These are phyloP conservation scores for Pycnomerus fuliginosus DNA, from an alignment of 2,888 invertebrate species.

Conservation along the genomic window DNA sequence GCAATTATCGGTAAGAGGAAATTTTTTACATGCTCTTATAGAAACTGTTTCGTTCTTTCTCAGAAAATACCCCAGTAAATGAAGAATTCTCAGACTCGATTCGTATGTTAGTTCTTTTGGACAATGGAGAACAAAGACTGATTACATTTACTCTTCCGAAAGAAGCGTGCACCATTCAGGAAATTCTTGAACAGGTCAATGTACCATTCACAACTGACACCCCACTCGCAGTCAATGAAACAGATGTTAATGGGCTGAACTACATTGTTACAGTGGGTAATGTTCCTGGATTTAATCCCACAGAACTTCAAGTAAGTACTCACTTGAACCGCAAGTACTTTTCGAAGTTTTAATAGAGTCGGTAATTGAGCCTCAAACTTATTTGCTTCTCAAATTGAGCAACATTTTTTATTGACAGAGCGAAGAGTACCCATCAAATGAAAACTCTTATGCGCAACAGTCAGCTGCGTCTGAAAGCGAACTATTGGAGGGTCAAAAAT, in stretches of 20 bases:
- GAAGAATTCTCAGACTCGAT: conserved; percentile 65
- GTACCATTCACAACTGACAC: conserved; percentile 71
- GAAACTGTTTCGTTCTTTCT: conserved; percentile 25
- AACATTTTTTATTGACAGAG: too few relatives aligned
- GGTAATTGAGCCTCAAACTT: neutral
- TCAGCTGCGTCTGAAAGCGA: too few relatives aligned
- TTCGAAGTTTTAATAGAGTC: neutral
- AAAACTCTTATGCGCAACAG: too few relatives aligned
- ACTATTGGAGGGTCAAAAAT: too few relatives aligned
- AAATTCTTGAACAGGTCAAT: conserved; percentile 75
- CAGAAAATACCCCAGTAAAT: conserved; percentile 54
- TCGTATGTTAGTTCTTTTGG: conserved; percentile 76
- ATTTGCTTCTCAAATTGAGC: neutral
- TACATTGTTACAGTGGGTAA: conserved; percentile 74
- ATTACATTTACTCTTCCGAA: conserved; percentile 81
- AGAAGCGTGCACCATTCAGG: conserved; percentile 79
- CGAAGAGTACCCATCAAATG: too few relatives aligned
- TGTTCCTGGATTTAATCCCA: conserved; percentile 23
- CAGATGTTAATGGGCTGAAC: conserved; percentile 73
- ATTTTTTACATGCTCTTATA: neutral
- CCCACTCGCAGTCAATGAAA: conserved; percentile 72
- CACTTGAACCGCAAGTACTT: neutral
- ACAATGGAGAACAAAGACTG: conserved; percentile 76
- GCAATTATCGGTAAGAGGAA: conserved; percentile 45
- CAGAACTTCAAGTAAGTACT: too few relatives aligned